Evolutionary conservation across 2,797 vertebrate genomes (phyloP).

Genomic region (Tamandua tetradactyla): DNA sequence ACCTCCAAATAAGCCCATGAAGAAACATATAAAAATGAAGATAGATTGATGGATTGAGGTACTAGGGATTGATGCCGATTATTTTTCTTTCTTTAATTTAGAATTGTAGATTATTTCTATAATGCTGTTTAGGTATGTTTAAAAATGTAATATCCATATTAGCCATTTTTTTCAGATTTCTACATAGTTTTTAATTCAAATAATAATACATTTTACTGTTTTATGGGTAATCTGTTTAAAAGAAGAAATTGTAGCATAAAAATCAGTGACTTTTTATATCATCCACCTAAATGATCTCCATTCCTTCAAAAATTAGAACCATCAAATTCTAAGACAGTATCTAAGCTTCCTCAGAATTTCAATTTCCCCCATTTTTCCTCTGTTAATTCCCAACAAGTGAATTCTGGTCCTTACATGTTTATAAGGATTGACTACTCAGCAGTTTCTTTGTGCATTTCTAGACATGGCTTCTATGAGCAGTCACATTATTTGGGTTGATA

Average conservation of each 20-base stretch:
- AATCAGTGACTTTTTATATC: not conserved
- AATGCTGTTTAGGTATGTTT: not conserved
- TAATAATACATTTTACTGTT: not conserved
- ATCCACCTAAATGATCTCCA: not conserved
- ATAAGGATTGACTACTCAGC: too few species aligned
- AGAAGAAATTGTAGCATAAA: not conserved
- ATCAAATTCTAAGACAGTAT: not conserved
- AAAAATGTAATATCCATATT: not conserved
- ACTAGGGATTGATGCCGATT: rapidly evolving
- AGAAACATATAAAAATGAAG: not conserved
- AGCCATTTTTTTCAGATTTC: not conserved
- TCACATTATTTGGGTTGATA: not conserved
- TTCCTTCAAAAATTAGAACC: not conserved
- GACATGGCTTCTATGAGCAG: not conserved
- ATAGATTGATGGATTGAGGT: not conserved
- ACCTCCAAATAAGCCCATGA: not conserved
- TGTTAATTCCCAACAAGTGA: not conserved
- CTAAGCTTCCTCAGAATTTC: not conserved
- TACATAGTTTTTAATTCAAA: not conserved
- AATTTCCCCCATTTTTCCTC: not conserved
- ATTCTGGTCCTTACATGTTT: not conserved
- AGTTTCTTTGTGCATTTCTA: not conserved
- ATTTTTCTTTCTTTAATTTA: not conserved
- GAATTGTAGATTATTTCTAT: not conserved
- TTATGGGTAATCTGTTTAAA: not conserved